phyloP scores from a whole-genome alignment of 2,888 invertebrate species.

The Deroplatys truncata region DNA sequence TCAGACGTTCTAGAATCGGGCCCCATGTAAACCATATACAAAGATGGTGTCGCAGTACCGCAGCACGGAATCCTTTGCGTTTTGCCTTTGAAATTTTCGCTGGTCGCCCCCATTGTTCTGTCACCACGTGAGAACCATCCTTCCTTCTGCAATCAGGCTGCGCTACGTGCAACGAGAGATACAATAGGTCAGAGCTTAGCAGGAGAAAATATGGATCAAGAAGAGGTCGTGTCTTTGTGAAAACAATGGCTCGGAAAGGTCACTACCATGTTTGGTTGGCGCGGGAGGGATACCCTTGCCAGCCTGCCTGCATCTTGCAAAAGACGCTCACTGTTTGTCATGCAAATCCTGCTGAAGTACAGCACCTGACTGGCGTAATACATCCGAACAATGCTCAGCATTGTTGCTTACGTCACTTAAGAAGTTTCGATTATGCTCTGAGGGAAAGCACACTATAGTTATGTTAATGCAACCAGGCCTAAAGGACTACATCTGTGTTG shows the following conservation, averaged over 20 bases:
- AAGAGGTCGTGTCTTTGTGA: conserved; percentile 1
- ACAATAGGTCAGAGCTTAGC: not conserved
- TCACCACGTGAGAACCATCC: conserved; percentile 11
- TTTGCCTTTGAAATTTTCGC: conserved; percentile 19
- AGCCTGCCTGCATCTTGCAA: not conserved
- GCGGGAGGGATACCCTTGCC: not conserved
- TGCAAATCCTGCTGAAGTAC: not conserved
- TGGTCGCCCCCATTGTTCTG: conserved; percentile 15
- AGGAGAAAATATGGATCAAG: conserved; percentile 12
- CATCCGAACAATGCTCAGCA: not conserved
- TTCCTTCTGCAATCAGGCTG: not conserved
- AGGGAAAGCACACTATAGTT: not conserved
- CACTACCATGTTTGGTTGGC: conserved; percentile 2
- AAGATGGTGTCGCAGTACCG: conserved; percentile 3
- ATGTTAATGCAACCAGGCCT: not conserved
- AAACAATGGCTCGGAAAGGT: conserved; percentile 17
- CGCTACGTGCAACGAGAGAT: not conserved
- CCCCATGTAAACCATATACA: conserved; percentile 5
- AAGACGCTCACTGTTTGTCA: not conserved
- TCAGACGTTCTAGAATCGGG: not conserved
- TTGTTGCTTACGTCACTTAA: not conserved
- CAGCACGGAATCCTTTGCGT: not conserved
- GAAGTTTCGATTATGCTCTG: not conserved
- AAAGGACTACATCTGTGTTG: not conserved
- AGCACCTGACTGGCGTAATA: not conserved